Percentiles rank a stretch among this genome's conserved stretches.
Conservation (phyloP, 1,140 invertebrate species). For the Plectrocnemia conspersa region DNA sequence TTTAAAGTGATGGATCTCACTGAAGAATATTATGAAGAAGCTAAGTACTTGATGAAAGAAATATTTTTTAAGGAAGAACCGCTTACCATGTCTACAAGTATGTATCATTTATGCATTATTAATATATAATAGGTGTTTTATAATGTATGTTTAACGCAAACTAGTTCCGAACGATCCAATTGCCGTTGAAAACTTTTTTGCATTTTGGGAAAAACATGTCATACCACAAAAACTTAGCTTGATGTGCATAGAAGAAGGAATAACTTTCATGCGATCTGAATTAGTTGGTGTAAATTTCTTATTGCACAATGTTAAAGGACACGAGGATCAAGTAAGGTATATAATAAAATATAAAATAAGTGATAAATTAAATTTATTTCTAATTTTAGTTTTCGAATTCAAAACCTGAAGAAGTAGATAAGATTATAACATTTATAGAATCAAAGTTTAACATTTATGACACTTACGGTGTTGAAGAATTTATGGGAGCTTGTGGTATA, state of each 20-base stretch:
- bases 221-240: slow-evolving; percentile 16
- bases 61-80: slow-evolving; percentile 31
- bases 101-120: not conserved
- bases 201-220: slow-evolving; percentile 19
- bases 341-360: not conserved
- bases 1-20: slow-evolving; percentile 27
- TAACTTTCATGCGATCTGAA: slow-evolving; percentile 10
- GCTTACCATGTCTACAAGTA: slow-evolving; percentile 23
- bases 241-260: slow-evolving; percentile 21
- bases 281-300: slow-evolving; percentile 28
- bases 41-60: slow-evolving; percentile 22
- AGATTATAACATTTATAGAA: too few species aligned
- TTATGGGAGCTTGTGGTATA: slow-evolving; percentile 23
- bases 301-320: slow-evolving; percentile 6
- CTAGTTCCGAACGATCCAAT: not conserved
- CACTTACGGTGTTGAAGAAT: slow-evolving; percentile 18
- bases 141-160: not conserved
- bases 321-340: not conserved
- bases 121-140: not conserved
- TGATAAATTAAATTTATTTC: too few species aligned
- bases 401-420: too few species aligned
- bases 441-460: slow-evolving; percentile 25
- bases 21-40: slow-evolving; percentile 19
- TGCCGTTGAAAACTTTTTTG: not conserved
- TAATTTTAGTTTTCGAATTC: too few species aligned